Base-by-base conservation (phyloP, 2,113 vertebrate genomes). In the Notarius lentiginosus region DNA sequence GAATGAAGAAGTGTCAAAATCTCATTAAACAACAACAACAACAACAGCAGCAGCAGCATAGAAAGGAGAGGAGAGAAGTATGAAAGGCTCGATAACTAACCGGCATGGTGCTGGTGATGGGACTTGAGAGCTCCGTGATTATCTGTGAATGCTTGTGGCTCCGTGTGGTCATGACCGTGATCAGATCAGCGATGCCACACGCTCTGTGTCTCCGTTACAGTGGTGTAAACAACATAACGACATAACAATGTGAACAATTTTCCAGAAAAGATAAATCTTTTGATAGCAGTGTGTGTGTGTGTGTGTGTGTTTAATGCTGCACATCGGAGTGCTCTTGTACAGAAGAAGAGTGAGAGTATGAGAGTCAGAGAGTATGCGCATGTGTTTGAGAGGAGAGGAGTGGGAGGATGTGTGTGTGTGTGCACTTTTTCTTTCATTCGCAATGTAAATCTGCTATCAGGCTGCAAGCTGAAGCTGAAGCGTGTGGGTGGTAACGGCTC, bases 391-490 rank as follows among this genome's bases (percentile, higher is more conserved):
- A 8, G 82, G n/a, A 72, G n/a, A 56, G 30, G 61, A 72, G 85
- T 80, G 53, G 61, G 77, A 58, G 61, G 72, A 55, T 76, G 63
- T 60, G 84, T 0, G 15, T 0, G 11, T 82, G 83, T 84, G 86
- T 60, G 22, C n/a, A 77, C 86, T 87, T 84, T 86, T 91, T 87
- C 87, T 90, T 93, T 93, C 90, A 91, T 93, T 94, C 91, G 93
- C 90, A 92, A 94, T 94, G 94, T 95, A 94, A 94, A 94, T 94
- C 93, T 94, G 94, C 93, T 95, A 94, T 93, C 91, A 91, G 91
- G 91, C 95, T 90, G 92, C 92, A 92, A 87, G 91, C 92, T 92
- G 91, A 92, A 93, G 92, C 92, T 93, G 87, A 92, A 94, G 92
- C 73, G 94, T 92, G 95, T 95, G 94, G 95, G 95, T 91, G 94